These are phyloP conservation scores for Pseudococcus jackbeardsleyi DNA, from an alignment of 2,888 invertebrate genomes.

Conservation along the genomic window DNA sequence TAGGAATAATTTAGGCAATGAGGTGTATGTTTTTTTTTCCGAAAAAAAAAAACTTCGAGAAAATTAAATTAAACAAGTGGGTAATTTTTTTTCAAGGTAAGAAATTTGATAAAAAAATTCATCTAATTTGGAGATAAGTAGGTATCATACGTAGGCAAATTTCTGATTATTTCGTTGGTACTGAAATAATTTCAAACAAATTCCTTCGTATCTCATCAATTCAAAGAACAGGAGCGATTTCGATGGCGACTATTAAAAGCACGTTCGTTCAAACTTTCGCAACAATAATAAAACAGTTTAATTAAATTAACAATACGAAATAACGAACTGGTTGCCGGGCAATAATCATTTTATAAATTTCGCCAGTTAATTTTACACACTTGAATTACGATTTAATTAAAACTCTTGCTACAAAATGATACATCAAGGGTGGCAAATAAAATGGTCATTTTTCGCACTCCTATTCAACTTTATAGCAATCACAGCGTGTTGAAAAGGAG, in stretches of 20 bases:
- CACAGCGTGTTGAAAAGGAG: not conserved
- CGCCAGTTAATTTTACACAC: slow-evolving; percentile 51
- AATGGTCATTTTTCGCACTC: slow-evolving; percentile 43
- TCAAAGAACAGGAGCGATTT: not conserved
- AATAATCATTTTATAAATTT: slow-evolving; percentile 54
- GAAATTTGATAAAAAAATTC: too few relatives aligned
- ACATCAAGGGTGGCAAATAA: slow-evolving; percentile 48
- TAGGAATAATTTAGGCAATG: slow-evolving; percentile 1
- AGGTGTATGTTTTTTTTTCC: not conserved
- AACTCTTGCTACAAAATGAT: slow-evolving; percentile 14
- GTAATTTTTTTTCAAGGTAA: not conserved
- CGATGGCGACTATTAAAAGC: slow-evolving; percentile 4
- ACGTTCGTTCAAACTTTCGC: slow-evolving; percentile 23
- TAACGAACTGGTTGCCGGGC: slow-evolving; percentile 16
- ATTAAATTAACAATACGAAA: slow-evolving; percentile 48
- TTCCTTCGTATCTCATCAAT: not conserved
- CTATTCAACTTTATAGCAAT: slow-evolving; percentile 8
- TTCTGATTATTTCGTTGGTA: too few relatives aligned
- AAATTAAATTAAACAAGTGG: not conserved
- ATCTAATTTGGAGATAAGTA: too few relatives aligned
- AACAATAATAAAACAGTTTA: slow-evolving; percentile 45
- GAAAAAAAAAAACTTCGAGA: not conserved
- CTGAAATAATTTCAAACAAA: not conserved
- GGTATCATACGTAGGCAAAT: too few relatives aligned
- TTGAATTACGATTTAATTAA: slow-evolving; percentile 57